phyloP scores from a whole-genome alignment of 2,797 vertebrate species.

The Bovichtus diacanthus region DNA sequence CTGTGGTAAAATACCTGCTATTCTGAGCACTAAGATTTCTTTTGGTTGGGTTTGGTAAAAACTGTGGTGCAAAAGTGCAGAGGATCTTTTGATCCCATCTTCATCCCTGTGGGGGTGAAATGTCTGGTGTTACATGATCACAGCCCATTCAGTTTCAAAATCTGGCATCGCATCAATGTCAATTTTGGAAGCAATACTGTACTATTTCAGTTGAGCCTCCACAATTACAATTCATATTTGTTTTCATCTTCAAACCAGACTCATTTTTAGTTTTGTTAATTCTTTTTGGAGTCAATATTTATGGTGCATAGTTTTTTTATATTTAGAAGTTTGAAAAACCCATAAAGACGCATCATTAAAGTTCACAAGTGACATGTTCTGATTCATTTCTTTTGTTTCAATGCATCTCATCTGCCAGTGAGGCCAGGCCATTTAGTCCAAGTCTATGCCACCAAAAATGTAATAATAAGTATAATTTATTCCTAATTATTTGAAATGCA shows the following conservation, averaged over 20 bases:
- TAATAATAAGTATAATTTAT: neutral
- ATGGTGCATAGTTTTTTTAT: neutral
- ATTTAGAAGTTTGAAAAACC: neutral
- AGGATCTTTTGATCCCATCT: constrained; percentile 33
- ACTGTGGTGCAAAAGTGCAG: constrained; percentile 26
- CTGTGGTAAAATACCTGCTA: constrained; percentile 34
- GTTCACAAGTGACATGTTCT: neutral
- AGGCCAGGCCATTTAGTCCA: neutral
- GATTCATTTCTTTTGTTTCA: neutral
- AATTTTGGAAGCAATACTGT: constrained; percentile 15
- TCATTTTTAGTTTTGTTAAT: neutral
- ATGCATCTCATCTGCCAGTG: neutral
- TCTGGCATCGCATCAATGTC: constrained; percentile 28
- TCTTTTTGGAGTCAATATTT: neutral
- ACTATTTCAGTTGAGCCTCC: neutral
- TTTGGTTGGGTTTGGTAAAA: constrained; percentile 19
- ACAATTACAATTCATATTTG: neutral
- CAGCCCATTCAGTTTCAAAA: constrained; percentile 36
- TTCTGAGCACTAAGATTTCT: constrained; percentile 23
- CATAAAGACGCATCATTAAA: neutral
- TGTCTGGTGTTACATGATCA: constrained; percentile 56
- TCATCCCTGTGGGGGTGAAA: constrained; percentile 31
- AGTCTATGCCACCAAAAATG: too few species aligned
- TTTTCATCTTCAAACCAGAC: neutral
- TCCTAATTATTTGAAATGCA: neutral